Conservation (phyloP, 2,797 vertebrate species). For the Salarias fasciatus region DNA sequence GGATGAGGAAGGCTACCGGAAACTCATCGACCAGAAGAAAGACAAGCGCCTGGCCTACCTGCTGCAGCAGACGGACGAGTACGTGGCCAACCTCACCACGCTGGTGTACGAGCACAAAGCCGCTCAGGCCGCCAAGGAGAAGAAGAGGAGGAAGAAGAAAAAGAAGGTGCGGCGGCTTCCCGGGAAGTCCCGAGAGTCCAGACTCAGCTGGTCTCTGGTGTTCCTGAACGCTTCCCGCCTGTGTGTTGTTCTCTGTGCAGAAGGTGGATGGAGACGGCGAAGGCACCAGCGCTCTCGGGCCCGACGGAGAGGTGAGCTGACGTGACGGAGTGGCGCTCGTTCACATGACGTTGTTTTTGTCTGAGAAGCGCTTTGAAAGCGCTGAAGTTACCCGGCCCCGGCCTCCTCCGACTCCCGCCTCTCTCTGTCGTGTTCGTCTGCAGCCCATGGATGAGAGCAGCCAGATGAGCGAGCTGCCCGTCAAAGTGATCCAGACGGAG, state of each 20-base stretch:
- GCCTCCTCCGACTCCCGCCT: too few species aligned
- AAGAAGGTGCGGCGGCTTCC: conserved; percentile 94
- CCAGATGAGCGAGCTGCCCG: conserved; percentile 98
- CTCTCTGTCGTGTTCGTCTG: conserved; percentile 18
- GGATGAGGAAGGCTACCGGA: conserved; percentile 97
- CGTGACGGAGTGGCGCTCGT: too few species aligned
- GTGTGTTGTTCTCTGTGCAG: conserved; percentile 71
- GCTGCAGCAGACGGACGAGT: conserved; percentile 96
- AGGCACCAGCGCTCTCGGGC: conserved; percentile 89
- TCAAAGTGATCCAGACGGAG: conserved; percentile 98
- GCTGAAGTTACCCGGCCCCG: too few species aligned
- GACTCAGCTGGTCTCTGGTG: too few species aligned
- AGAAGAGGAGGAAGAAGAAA: conserved; percentile 92
- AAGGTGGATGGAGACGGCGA: conserved; percentile 92
- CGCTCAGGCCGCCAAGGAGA: conserved; percentile 97
- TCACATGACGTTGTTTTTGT: too few species aligned
- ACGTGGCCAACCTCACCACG: conserved; percentile 95
- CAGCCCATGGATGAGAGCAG: conserved; percentile 98
- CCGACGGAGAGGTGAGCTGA: conserved; percentile 92
- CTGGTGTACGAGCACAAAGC: conserved; percentile 97
- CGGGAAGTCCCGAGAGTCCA: too few species aligned
- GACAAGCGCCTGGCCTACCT: conserved; percentile 96
- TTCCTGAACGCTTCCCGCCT: too few species aligned
- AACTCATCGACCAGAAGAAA: conserved; percentile 98
- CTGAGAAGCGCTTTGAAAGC: too few species aligned